phyloP scores from a whole-genome alignment of 2,113 vertebrate species.

The Puffinus mauretanicus region DNA sequence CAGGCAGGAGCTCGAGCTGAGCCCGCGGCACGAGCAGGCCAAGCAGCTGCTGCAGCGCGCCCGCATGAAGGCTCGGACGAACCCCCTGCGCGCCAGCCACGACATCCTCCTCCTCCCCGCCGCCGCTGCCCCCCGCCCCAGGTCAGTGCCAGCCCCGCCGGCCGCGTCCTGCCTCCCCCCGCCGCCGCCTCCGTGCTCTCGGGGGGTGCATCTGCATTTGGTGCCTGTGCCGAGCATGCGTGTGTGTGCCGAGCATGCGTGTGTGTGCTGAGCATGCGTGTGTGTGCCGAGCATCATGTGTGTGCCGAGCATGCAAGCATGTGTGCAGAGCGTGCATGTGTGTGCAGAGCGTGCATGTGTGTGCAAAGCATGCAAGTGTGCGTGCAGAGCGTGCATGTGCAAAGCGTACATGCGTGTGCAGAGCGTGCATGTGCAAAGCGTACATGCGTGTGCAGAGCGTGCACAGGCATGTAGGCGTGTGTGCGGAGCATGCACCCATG shows the following conservation, averaged over 20 bases:
- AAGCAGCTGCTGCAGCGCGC: conserved; percentile 87
- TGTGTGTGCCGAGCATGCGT: fast-evolving
- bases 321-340: no score
- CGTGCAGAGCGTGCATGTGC: no score
- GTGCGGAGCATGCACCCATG: fast-evolving
- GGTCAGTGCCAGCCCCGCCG: conserved; percentile 71
- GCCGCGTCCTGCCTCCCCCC: fast-evolving
- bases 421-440: no score
- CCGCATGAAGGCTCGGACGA: conserved; percentile 87
- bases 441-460: fast-evolving
- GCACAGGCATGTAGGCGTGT: no score
- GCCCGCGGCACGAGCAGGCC: conserved; percentile 87
- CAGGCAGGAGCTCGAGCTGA: conserved; percentile 78
- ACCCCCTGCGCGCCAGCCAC: conserved; percentile 89
- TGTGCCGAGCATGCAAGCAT: no score
- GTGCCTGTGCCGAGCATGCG: fast-evolving
- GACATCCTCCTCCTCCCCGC: conserved; percentile 81
- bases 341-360: no score
- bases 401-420: no score
- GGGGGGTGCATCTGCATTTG: fast-evolving
- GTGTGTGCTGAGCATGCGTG: fast-evolving
- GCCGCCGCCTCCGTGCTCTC: fast-evolving
- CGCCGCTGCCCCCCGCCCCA: conserved; percentile 49
- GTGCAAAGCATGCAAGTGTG: no score
- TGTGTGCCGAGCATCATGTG: no score